Percentiles rank a stretch among this genome's conserved stretches.
phyloP scores from a whole-genome alignment of 2,113 vertebrate genomes.

The Porphyrio hochstetteri region DNA sequence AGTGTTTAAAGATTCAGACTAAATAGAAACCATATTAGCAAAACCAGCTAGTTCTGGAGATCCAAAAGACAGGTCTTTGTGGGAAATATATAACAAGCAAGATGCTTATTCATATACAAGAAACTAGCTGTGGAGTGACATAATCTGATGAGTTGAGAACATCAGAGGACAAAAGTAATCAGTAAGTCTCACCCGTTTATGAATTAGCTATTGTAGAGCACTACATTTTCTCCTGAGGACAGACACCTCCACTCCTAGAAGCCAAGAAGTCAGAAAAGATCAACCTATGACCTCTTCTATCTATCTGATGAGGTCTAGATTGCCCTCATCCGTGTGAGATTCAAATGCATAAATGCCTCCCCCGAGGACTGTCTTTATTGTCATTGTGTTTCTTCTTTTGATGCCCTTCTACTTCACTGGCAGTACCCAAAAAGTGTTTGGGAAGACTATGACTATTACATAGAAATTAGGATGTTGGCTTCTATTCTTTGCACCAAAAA shows the following conservation, averaged over 20 bases:
- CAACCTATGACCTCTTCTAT: not conserved
- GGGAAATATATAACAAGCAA: not conserved
- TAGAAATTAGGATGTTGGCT: not conserved
- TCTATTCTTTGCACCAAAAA: not conserved
- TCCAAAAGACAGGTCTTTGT: not conserved
- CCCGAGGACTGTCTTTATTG: not conserved
- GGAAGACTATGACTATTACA: not conserved
- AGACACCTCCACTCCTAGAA: not conserved
- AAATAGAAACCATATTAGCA: not conserved
- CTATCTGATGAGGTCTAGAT: not conserved
- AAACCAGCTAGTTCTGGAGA: not conserved
- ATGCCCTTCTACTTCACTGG: not conserved
- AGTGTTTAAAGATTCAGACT: not conserved
- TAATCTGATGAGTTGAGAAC: not conserved
- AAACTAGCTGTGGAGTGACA: not conserved
- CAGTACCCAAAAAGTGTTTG: not conserved
- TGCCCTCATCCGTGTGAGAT: accelerated
- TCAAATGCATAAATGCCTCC: not conserved
- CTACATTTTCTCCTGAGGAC: not conserved
- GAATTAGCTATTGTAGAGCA: not conserved
- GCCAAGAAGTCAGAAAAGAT: not conserved
- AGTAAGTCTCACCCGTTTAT: not conserved
- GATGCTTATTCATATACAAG: not conserved
- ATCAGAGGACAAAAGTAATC: not conserved
- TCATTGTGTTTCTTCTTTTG: not conserved